Evolutionary conservation across 2,888 invertebrate species (phyloP).

Genomic region (Fragum fragum): DNA sequence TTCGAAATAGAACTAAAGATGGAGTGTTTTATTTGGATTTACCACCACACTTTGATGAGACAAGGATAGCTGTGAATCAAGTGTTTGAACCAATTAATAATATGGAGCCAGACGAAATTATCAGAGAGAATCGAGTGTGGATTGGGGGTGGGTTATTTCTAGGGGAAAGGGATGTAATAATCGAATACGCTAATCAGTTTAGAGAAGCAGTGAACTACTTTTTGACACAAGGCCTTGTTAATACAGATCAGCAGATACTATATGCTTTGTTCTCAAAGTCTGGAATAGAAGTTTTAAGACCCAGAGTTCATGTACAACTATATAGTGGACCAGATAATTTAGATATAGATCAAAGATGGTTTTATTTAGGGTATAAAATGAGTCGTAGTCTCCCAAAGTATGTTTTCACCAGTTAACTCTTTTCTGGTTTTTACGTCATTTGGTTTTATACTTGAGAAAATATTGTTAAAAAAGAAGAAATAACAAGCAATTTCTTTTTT

Average conservation of each 20-base stretch:
- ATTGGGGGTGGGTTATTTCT: constrained; percentile 62
- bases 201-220: constrained; percentile 50
- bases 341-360: constrained; percentile 37
- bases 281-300: constrained; percentile 39
- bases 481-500: too few relatives aligned
- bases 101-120: constrained; percentile 39
- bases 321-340: constrained; percentile 25
- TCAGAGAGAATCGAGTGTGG: constrained; percentile 65
- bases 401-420: too few relatives aligned
- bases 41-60: constrained; percentile 42
- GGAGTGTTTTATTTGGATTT: constrained; percentile 51
- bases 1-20: constrained; percentile 46
- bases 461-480: too few relatives aligned
- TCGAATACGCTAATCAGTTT: constrained; percentile 46
- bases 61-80: constrained; percentile 46
- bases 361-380: constrained; percentile 52
- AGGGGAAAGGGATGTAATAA: constrained; percentile 41
- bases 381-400: not conserved
- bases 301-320: constrained; percentile 54
- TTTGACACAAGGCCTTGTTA: constrained; percentile 40
- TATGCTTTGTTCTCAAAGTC: constrained; percentile 51
- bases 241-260: constrained; percentile 62
- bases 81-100: constrained; percentile 23
- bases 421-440: too few relatives aligned
- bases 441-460: too few relatives aligned